Evolutionary conservation across 2,113 vertebrate species (phyloP), one percentile per base, ranked within the genome.

Genomic region (Callopanchax toddi): DNA sequence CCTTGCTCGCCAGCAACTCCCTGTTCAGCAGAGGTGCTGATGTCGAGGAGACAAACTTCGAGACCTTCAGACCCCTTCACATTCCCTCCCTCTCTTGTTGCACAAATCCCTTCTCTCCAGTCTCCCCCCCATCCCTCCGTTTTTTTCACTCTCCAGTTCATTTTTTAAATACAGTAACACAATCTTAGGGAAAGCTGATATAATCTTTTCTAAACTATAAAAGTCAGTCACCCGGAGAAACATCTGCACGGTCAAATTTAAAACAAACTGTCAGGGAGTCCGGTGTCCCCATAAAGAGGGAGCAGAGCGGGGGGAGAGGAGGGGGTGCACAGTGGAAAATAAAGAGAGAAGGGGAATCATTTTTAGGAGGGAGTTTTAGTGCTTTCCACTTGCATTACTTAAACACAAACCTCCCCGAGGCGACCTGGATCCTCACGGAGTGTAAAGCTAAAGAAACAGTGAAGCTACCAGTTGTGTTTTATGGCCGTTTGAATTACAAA

Each of bases 171-270:
- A 93, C 91, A 93, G 93, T 93, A 93, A 93, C 89, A 91, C 90
- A 92, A 93, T 93, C 92, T 93, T 74, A 74, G 75, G 87, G 86
- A 91, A 92, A 93, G 91, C 90, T 89, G 91, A 93, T 93, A 92
- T 91, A 92, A 93, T 93, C 93, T 93, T 93, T 89, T 92, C 93
- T 88, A 91, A 93, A 93, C 93, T 89, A 93, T 93, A 93, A 93
- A 93, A 93, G 91, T 93, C 92, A 91, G 84, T 93, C 93, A 93
- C 91, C 92, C 91, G 79, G 74, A 92, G 91, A 91, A 93, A 93
- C 92, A 93, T 93, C 92, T 93, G 92, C 92, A 91, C 58, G 90
- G 89, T 92, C 91, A 92, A 91, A 93, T 93, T 92, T 92, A 92
- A 94, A 94, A 94, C 92, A 94, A 94, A 93, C 91, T 93, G 91